Base-by-base conservation (phyloP, 2,888 invertebrate species). In the Actias luna region DNA sequence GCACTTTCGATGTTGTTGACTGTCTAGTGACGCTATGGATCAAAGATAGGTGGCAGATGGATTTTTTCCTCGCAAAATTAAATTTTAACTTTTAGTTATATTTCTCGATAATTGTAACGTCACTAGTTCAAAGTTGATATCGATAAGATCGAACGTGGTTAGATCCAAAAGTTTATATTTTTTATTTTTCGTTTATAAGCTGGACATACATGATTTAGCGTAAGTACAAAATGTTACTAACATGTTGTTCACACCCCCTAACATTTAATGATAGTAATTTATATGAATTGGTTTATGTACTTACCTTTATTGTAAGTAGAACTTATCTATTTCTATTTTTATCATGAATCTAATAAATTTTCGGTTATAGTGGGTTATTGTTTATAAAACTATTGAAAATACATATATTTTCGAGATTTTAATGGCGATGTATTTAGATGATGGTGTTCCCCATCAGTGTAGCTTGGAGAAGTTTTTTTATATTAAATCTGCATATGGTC, bases 201-300 rank as follows among this genome's bases (percentile, higher is more conserved):
- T 77, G 80, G 77, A 82, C 79, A 79, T 78, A 74, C 70, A 64
- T 62, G 63, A 67, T 71, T 75, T 88, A 87, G 85, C 79, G 68
- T 89, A 89, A 89, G 88, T 89, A 88, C 85, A 88, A 88, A 84
- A 82, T 82, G 85, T 88, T 79, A 87, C 87, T 91, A 90, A 90
- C 88, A 75, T 72, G 74, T 70, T 67, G 75, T 69, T 75, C 74
- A 72, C 46, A 50, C 12, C 75, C n/a, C 74, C 79, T 89, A 88
- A 88, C 83, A 79, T 84, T 80, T 75, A 75, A 75, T 72, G 78
- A 77, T 79, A 75, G 27, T 52, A 78, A 75, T 71, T 73, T 72
- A 74, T 75, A 77, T 76, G 77, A 80, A 84, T 89, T 89, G 89
- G 88, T 88, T 87, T 84, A 88, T 89, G 91, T 91, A 91, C 91